Base-by-base conservation (phyloP, 2,888 invertebrate species). In the Andrena flavipes region DNA sequence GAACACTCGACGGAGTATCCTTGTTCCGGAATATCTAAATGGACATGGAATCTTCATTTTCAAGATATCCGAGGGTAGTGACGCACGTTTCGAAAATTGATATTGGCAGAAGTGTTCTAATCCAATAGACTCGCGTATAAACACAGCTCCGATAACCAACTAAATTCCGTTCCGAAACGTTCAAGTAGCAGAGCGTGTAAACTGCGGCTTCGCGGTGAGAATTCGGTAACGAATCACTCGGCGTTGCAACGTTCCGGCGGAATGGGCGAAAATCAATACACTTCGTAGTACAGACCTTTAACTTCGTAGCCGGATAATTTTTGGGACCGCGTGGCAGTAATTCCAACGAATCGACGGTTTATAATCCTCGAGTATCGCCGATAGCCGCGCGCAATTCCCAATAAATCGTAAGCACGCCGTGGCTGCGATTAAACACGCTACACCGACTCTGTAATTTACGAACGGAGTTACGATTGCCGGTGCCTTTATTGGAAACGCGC, bases 191-290 rank as follows among this genome's bases (percentile, higher is more conserved):
- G 65, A n/a, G 67, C 71, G 65, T 60, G 71, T 78, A 78, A 80
- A 80, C 71, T 60, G 71, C 67, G 71, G 65, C 48, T 67, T 48
- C 51, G 65, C 33, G 62, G 79, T 29, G 20, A 42, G 20, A 79
- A 79, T 79, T 79, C 62, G 20, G 67, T 48, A 80, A 79, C 80
- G 67, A 80, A 78, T 70, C 80, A 48, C 49, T 30, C 35, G 26
- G 29, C 42, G 60, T 10, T 48, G 13, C 60, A 78, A 80, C 79
- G 54, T 71, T 71, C 71, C 65, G 48, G 62, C 48, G 4, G 13
- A 62, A 30, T 26, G 0, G 51, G 8, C 26, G 80, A 78, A 71
- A 80, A 80, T 80, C 80, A 65, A 80, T 80, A 71, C 33, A 42
- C 16, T 0, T 4, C 48, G 29, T 10, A 63, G 23, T 10, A 16